Evolutionary conservation across 64 coral and sea anemone species (phyloP).

Genomic region (Montipora capricornis): DNA sequence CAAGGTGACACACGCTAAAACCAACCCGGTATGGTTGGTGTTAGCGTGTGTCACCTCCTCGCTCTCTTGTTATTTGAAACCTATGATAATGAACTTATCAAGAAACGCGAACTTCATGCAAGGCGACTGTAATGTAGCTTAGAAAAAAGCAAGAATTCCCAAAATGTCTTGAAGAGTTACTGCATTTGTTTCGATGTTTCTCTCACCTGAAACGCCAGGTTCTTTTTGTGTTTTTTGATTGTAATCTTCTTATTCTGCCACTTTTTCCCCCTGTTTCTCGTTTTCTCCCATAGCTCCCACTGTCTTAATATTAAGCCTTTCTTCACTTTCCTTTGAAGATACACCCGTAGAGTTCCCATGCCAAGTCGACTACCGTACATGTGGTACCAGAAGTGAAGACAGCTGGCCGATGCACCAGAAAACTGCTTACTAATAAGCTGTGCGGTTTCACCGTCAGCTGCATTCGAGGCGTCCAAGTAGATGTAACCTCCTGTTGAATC

Average conservation of each 20-base stretch:
- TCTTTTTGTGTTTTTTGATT: neutral
- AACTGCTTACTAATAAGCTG: conserved; percentile 52
- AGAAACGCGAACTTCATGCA: too few species aligned
- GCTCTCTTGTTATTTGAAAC: too few species aligned
- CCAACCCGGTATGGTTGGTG: too few species aligned
- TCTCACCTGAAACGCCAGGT: conserved; percentile 27
- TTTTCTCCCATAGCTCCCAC: neutral
- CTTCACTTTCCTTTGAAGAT: neutral
- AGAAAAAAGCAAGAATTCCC: too few species aligned
- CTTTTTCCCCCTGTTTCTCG: conserved; percentile 55
- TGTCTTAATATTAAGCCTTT: neutral
- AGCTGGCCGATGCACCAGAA: conserved; percentile 8
- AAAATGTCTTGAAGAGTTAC: too few species aligned
- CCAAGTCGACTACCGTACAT: conserved; percentile 30
- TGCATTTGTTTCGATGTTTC: neutral
- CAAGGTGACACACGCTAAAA: too few species aligned
- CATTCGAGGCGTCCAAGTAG: conserved; percentile 32
- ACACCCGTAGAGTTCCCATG: conserved; percentile 52
- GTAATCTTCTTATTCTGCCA: conserved; percentile 37
- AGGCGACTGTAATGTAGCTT: too few species aligned
- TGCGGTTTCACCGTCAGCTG: neutral
- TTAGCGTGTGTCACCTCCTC: too few species aligned
- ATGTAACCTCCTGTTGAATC: conserved; percentile 44
- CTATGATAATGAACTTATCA: too few species aligned
- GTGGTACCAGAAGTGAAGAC: conserved; percentile 72